Percentiles rank a stretch among this genome's conserved stretches.
Conservation (phyloP, 2,888 invertebrate species). For the Drosophila hamatofila region DNA sequence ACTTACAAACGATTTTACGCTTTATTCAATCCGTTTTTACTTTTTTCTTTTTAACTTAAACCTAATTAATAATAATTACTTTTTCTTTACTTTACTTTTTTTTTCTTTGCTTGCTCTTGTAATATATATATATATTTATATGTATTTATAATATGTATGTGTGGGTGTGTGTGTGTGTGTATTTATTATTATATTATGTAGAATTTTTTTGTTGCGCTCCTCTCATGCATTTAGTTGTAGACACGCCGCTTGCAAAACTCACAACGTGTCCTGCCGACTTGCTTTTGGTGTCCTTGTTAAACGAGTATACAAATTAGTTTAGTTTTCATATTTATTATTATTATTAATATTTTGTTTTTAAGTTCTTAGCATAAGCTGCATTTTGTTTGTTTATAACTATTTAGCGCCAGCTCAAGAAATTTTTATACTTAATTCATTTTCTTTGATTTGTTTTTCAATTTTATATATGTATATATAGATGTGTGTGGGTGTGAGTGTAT, state of each 20-base stretch:
- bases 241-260: slow-evolving; percentile 45
- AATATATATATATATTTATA: slow-evolving; percentile 70
- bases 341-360: slow-evolving; percentile 22
- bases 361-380: slow-evolving; percentile 57
- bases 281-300: slow-evolving; percentile 76
- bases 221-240: slow-evolving; percentile 47
- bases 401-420: slow-evolving; percentile 57
- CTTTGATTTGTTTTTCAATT: slow-evolving; percentile 30
- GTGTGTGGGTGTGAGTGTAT: slow-evolving; percentile 18
- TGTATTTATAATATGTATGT: slow-evolving; percentile 63
- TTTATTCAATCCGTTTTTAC: slow-evolving; percentile 70
- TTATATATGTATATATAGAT: slow-evolving; percentile 20
- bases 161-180: slow-evolving; percentile 32
- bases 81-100: slow-evolving; percentile 15
- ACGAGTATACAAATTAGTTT: slow-evolving; percentile 76
- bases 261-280: slow-evolving; percentile 28
- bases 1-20: slow-evolving; percentile 59
- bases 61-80: slow-evolving; percentile 73
- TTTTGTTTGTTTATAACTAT: slow-evolving; percentile 43
- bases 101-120: slow-evolving; percentile 57
- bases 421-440: slow-evolving; percentile 37
- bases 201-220: slow-evolving; percentile 58
- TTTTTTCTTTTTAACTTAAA: slow-evolving; percentile 49
- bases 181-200: slow-evolving; percentile 57
- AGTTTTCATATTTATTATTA: slow-evolving; percentile 58